Conservation (phyloP, 2,113 vertebrate species). For the Rhinopithecus roxellana region DNA sequence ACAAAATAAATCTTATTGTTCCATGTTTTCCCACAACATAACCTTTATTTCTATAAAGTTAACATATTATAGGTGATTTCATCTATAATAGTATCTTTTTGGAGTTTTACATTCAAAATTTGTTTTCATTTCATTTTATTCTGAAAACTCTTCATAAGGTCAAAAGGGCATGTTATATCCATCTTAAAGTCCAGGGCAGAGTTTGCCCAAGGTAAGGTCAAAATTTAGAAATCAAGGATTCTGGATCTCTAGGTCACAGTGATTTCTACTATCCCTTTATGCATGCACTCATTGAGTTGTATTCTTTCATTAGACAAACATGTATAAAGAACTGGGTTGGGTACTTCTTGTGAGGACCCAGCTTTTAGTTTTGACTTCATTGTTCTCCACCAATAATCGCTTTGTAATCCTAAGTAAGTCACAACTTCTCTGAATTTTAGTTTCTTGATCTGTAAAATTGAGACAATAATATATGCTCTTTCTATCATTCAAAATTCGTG, state of each 20-base stretch:
- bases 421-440: conserved; percentile 26
- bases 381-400: background rate
- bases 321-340: background rate
- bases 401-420: background rate
- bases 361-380: background rate
- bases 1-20: background rate
- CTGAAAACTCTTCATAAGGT: background rate
- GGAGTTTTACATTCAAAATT: background rate
- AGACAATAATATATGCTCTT: background rate
- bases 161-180: background rate
- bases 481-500: background rate
- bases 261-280: background rate
- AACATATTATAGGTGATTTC: background rate
- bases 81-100: background rate
- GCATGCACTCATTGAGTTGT: background rate
- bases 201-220: background rate
- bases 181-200: background rate
- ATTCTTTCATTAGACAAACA: background rate
- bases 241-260: background rate
- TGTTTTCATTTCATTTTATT: conserved; percentile 5
- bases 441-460: conserved; percentile 10
- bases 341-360: background rate
- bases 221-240: background rate
- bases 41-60: background rate
- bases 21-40: background rate